Evolutionary conservation across 2,113 vertebrate species (phyloP), one percentile per base, ranked within the genome.

Genomic region (Tor tambroides): DNA sequence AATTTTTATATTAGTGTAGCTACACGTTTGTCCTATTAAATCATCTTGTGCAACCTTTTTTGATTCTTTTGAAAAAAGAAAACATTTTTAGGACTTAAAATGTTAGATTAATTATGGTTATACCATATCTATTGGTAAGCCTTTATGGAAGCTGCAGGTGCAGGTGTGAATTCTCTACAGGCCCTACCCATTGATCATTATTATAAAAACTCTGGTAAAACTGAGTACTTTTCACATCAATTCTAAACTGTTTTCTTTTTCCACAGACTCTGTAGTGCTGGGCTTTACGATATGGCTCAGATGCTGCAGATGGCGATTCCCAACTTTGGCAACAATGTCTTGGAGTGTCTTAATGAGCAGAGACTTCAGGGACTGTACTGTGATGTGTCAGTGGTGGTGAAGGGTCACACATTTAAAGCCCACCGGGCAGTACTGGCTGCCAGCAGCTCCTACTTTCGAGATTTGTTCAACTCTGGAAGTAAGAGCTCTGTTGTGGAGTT

Each of bases 381-480:
- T 32, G 97, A 97, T 2, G 96, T 98, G 32, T 97, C 97, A 0
- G 96, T 98, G 91, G 96, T 97, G 89, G 97, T 97, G 46, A 97
- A 97, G 89, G 97, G 97, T 85, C 97, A 98, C 3, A 95, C 96
- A 15, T 98, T 98, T 92, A 97, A 97, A 87, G 97, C 98, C 0
- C 97, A 98, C 92, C 96, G 97, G 0, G 97, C 97, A 0, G 97
- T 98, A 49, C 94, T 99, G 91, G 97, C 98, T 0, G 98, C 98
- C 90, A 98, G 97, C 95, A 98, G 97, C 94, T 97, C 96, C 88
- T 99, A 99, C 89, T 99, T 99, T 93, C 95, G 98, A 84, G 98
- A 99, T 92, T 96, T 99, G 67, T 98, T 99, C 94, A 97, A 97
- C 90, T 91, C 93, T 1, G 97, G 95, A 80, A 96, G 96, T 92